Base-by-base conservation (phyloP, 2,888 invertebrate genomes). In the Epinotia nisella region DNA sequence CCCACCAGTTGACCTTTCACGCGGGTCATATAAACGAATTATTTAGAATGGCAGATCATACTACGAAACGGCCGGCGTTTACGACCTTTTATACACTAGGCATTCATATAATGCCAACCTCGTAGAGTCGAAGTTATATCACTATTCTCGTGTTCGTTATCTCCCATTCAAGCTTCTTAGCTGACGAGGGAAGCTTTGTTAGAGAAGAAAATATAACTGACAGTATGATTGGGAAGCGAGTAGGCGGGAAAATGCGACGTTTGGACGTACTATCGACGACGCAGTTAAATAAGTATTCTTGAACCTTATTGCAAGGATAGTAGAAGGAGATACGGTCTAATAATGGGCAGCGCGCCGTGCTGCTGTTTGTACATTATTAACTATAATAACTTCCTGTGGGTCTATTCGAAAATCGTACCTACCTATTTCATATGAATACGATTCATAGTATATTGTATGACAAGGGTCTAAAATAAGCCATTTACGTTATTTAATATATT, bases 1-100 rank as follows among this genome's bases (percentile, higher is more conserved):
- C 66, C 66, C 66, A 66, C 66, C 39, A 56, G 55, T 56, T 66
- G 66, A 66, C 66, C 66, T 66, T 66, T 66, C 41, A 15, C 39
- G 21, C 55, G 66, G 66, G 56, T 66, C 66, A 56, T 15, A n/a
- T 2, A 13, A 41, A 21, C 55, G n/a, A 2, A 3, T 21, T n/a
- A 41, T n/a, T 21, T 41, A 56, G 41, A 66, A 66, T 41, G 55
- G 55, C 41, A 4, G 15, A 39, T 41, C 10, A 41, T 21, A 5
- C 10, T 4, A n/a, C 9, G 3, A 39, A 39, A 39, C 19, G 41
- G 1, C 2, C n/a, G n/a, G 1, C 9, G 15, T 21, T 56, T 55
- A 41, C 21, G 39, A 41, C 66, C 2, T 66, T 66, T 21, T 24
- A 9, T 1, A 21, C 4, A 0, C 7, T 21, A n/a, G 5, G 5